phyloP scores from a whole-genome alignment of 2,113 vertebrate species.

The Microcebus lehilahytsara region DNA sequence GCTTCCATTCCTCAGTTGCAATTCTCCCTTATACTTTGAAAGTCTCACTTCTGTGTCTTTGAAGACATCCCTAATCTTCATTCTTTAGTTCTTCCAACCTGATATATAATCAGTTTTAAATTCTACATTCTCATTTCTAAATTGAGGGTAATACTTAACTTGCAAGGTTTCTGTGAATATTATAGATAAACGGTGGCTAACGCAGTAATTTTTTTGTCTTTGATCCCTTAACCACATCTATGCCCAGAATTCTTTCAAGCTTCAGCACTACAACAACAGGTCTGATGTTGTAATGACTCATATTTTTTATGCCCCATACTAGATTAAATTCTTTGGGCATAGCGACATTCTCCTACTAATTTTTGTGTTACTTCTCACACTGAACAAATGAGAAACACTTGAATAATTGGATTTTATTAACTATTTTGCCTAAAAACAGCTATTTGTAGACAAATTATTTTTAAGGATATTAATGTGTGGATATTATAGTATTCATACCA shows the following conservation, averaged over 20 bases:
- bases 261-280: background rate
- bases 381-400: slow-evolving; percentile 4
- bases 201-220: background rate
- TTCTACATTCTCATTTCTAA: background rate
- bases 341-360: background rate
- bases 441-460: background rate
- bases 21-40: background rate
- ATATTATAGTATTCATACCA: background rate
- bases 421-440: background rate
- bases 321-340: background rate
- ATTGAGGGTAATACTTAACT: background rate
- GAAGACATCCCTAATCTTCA: background rate
- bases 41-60: background rate
- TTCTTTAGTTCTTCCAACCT: background rate
- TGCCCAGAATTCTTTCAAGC: background rate
- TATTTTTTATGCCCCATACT: background rate
- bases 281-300: background rate
- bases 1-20: background rate
- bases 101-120: background rate
- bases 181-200: background rate
- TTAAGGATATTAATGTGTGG: background rate
- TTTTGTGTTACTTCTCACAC: background rate
- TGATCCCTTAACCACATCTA: background rate
- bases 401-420: background rate
- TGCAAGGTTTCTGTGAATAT: background rate